Percentiles rank a stretch among this genome's conserved stretches.
phyloP scores from a whole-genome alignment of 2,113 vertebrate genomes.

The Chloropsis hardwickii region DNA sequence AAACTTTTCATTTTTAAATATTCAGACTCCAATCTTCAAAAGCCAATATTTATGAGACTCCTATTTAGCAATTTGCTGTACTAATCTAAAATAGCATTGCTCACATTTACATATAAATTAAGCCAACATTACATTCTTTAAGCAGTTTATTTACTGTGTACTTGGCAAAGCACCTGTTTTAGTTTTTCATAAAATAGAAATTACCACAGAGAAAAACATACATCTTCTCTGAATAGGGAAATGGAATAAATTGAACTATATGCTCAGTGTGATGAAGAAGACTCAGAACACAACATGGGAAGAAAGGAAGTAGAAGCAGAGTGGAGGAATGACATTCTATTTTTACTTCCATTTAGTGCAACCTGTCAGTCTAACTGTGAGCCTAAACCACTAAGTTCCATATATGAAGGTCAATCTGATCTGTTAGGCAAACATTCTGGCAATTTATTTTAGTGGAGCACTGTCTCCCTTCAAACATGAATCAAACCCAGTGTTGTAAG shows the following conservation, averaged over 20 bases:
- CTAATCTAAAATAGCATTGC: background rate
- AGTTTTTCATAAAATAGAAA: background rate
- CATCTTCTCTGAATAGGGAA: background rate
- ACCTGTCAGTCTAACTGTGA: background rate
- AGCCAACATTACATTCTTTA: background rate
- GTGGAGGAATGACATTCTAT: background rate
- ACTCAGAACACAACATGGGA: background rate
- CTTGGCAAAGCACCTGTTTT: background rate
- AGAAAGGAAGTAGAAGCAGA: background rate
- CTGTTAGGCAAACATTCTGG: background rate
- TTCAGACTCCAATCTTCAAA: background rate
- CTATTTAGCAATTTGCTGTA: background rate
- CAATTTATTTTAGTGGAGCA: background rate
- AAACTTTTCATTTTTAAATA: background rate
- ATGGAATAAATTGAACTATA: background rate
- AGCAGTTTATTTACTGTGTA: conserved; percentile 19
- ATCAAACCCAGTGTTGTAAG: background rate
- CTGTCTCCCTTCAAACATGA: background rate
- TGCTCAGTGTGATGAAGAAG: background rate
- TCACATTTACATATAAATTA: conserved; percentile 46
- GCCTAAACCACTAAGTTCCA: background rate
- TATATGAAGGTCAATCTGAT: background rate
- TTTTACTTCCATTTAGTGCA: background rate
- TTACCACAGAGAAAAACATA: background rate
- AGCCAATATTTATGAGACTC: background rate